Conservation (phyloP, 2,113 vertebrate genomes). For the Ceratotherium simum region DNA sequence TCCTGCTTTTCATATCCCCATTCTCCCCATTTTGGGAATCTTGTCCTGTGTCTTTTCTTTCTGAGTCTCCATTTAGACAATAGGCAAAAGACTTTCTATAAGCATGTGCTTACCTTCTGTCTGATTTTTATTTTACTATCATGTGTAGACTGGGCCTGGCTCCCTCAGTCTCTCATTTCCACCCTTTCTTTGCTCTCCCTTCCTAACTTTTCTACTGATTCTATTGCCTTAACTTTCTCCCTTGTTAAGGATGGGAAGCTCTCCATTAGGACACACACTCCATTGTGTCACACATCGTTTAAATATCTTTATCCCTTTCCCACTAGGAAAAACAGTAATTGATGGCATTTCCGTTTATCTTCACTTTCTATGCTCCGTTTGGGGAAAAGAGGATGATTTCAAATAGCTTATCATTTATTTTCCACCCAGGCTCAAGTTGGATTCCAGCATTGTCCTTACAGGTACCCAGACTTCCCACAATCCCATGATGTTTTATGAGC, state of each 20-base stretch:
- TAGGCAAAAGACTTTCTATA: neutral
- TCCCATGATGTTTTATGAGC: slow-evolving; percentile 68
- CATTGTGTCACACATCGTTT: slow-evolving; percentile 27
- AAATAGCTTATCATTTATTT: slow-evolving; percentile 78
- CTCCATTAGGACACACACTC: slow-evolving; percentile 53
- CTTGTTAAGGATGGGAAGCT: slow-evolving; percentile 28
- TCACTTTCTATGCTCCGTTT: slow-evolving; percentile 57
- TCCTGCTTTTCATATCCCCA: neutral
- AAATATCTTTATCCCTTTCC: slow-evolving; percentile 71
- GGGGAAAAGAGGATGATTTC: slow-evolving; percentile 67
- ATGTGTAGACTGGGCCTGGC: neutral
- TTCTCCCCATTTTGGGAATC: neutral
- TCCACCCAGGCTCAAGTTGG: neutral
- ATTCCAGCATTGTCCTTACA: slow-evolving; percentile 57
- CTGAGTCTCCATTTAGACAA: neutral
- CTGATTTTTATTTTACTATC: neutral
- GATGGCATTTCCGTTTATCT: slow-evolving; percentile 71
- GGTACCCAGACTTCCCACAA: slow-evolving; percentile 25
- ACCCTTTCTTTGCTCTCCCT: neutral
- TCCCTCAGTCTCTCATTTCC: neutral
- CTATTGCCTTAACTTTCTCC: neutral
- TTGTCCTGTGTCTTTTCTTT: neutral
- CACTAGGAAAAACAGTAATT: slow-evolving; percentile 71
- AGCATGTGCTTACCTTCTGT: neutral
- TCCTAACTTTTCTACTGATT: slow-evolving; percentile 10